Evolutionary conservation across 2,888 invertebrate genomes (phyloP).

Genomic region (Heliothis peltigera): DNA sequence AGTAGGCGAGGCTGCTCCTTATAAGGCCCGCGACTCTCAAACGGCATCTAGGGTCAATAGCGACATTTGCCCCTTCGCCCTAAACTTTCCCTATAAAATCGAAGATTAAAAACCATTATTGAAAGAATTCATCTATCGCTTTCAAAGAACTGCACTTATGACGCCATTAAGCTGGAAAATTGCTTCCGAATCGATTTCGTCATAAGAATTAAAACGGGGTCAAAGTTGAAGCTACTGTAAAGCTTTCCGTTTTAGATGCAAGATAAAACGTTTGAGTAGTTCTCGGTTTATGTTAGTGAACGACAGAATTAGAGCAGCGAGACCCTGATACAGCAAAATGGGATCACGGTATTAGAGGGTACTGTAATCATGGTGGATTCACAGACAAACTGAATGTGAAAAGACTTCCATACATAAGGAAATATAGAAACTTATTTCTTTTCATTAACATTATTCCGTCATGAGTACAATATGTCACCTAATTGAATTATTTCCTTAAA

Average conservation of each 20-base stretch:
- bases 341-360: constrained; percentile 14
- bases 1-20: constrained; percentile 50
- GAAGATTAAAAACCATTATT: background rate
- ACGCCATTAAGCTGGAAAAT: background rate
- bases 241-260: constrained; percentile 29
- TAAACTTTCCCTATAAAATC: constrained; percentile 40
- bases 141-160: background rate
- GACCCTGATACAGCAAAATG: constrained; percentile 32
- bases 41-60: constrained; percentile 64
- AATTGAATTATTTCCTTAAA: constrained; percentile 21
- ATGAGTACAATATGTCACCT: constrained; percentile 1
- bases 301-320: constrained; percentile 34
- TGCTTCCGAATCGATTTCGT: constrained; percentile 10
- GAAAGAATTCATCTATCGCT: background rate
- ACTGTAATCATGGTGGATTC: constrained; percentile 13
- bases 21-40: constrained; percentile 74
- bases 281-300: constrained; percentile 32
- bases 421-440: background rate
- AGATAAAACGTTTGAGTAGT: constrained; percentile 37
- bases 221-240: constrained; percentile 48
- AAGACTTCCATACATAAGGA: background rate
- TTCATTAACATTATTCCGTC: background rate
- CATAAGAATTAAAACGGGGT: constrained; percentile 42
- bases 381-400: constrained; percentile 1
- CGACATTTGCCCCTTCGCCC: constrained; percentile 71